Conservation (phyloP, 2,797 vertebrate species). For the Neosilurus hyrtlii region DNA sequence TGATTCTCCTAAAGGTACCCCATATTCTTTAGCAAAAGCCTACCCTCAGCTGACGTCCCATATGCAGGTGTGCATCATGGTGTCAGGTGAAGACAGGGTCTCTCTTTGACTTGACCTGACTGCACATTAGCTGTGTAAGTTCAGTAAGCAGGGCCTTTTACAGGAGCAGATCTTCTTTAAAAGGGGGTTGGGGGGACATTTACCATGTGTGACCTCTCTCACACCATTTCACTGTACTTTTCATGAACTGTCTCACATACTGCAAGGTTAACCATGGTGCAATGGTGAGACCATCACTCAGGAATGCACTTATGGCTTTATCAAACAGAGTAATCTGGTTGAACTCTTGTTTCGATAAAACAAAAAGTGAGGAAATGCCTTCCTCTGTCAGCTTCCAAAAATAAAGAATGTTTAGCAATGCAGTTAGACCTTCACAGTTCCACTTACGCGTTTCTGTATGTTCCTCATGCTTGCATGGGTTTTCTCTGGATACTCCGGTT, state of each 20-base stretch:
- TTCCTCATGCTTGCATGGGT: too few relatives aligned
- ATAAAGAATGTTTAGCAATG: not conserved
- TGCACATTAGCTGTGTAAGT: not conserved
- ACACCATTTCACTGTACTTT: constrained; percentile 19
- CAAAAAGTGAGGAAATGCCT: constrained; percentile 34
- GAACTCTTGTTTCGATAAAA: constrained; percentile 14
- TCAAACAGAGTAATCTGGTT: constrained; percentile 30
- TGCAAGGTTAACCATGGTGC: constrained; percentile 32
- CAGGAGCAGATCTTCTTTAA: constrained; percentile 59
- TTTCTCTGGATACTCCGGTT: too few relatives aligned
- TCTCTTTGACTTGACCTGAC: not conserved
- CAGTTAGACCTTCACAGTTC: not conserved
- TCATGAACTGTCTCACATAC: constrained; percentile 23
- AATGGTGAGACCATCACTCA: constrained; percentile 31
- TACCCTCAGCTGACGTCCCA: not conserved
- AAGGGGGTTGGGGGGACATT: constrained; percentile 40
- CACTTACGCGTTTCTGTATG: not conserved
- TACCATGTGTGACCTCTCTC: constrained; percentile 58
- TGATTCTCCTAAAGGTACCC: not conserved
- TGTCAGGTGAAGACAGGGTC: not conserved
- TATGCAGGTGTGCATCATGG: not conserved
- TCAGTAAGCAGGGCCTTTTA: not conserved
- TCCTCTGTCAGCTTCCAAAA: constrained; percentile 3
- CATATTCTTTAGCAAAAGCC: not conserved
- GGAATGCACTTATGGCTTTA: constrained; percentile 38